Evolutionary conservation across 2,888 invertebrate species (phyloP).

Genomic region (Volucella inanis): DNA sequence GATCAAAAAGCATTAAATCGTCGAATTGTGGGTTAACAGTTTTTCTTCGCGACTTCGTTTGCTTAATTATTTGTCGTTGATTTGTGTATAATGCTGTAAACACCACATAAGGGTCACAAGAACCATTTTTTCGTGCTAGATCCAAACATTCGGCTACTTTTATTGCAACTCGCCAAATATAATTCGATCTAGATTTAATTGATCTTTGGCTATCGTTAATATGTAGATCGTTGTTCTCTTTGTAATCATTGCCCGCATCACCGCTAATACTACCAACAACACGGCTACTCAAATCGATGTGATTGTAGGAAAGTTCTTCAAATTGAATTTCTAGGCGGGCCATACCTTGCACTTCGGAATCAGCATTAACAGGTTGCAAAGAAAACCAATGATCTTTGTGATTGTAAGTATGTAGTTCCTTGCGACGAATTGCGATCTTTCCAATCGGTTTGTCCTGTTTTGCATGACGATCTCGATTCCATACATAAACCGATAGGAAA

Average conservation of each 20-base stretch:
- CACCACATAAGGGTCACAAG: conserved; percentile 95
- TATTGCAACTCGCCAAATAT: conserved; percentile 83
- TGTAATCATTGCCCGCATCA: conserved; percentile 81
- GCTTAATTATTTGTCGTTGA: conserved; percentile 90
- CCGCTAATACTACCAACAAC: conserved; percentile 60
- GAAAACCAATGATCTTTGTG: conserved; percentile 97
- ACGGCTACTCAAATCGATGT: conserved; percentile 76
- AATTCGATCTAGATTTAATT: conserved; percentile 56
- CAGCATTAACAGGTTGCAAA: conserved; percentile 92
- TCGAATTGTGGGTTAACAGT: conserved; percentile 95
- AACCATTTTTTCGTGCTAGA: conserved; percentile 93
- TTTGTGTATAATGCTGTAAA: conserved; percentile 92
- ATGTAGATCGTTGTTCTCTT: conserved; percentile 82
- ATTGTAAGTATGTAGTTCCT: conserved; percentile 93
- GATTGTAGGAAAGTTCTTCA: conserved; percentile 79
- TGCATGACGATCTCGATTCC: conserved; percentile 92
- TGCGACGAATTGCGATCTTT: conserved; percentile 93
- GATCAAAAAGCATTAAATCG: conserved; percentile 92
- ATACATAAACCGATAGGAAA: conserved; percentile 93
- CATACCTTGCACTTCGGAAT: conserved; percentile 96
- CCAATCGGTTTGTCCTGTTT: conserved; percentile 89
- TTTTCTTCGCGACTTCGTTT: conserved; percentile 94
- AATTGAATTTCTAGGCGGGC: conserved; percentile 90
- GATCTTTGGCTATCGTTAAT: conserved; percentile 70
- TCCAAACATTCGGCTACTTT: conserved; percentile 93